These are phyloP conservation scores for Sigmodon hispidus DNA, from an alignment of 2,113 vertebrate genomes.

Conservation along the genomic window DNA sequence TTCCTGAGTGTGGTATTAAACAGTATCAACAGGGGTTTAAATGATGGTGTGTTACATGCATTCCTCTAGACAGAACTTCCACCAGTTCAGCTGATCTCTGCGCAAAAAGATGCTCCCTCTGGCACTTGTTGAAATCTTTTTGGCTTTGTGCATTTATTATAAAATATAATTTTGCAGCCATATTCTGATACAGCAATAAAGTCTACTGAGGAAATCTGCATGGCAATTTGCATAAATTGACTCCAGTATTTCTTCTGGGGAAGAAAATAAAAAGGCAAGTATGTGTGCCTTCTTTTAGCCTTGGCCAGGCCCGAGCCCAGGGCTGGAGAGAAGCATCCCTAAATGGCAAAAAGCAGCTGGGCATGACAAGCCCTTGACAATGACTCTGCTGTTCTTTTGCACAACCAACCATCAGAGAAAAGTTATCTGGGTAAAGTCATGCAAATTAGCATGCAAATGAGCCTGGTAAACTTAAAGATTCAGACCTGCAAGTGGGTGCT, in stretches of 20 bases:
- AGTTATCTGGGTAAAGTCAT: conserved; percentile 63
- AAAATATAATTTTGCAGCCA: conserved; percentile 55
- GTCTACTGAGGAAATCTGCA: conserved; percentile 60
- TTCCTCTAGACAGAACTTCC: neutral
- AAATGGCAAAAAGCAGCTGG: conserved; percentile 69
- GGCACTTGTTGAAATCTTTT: conserved; percentile 59
- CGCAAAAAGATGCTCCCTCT: conserved; percentile 25
- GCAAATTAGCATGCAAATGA: conserved; percentile 79
- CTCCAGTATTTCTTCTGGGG: conserved; percentile 63
- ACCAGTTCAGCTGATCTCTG: neutral
- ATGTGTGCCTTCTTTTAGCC: conserved; percentile 43
- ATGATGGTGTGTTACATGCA: neutral
- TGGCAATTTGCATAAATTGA: conserved; percentile 70
- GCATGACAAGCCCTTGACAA: conserved; percentile 63
- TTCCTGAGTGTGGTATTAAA: neutral
- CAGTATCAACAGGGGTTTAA: neutral
- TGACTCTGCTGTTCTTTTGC: conserved; percentile 63
- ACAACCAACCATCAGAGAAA: conserved; percentile 28
- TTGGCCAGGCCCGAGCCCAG: neutral
- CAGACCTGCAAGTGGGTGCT: conserved; percentile 25
- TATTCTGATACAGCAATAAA: conserved; percentile 65
- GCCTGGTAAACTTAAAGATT: conserved; percentile 45
- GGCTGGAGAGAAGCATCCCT: conserved; percentile 38
- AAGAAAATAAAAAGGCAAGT: conserved; percentile 55
- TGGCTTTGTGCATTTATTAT: conserved; percentile 49